Base-by-base conservation (phyloP, 2,113 vertebrate genomes). In the Octodon degus region DNA sequence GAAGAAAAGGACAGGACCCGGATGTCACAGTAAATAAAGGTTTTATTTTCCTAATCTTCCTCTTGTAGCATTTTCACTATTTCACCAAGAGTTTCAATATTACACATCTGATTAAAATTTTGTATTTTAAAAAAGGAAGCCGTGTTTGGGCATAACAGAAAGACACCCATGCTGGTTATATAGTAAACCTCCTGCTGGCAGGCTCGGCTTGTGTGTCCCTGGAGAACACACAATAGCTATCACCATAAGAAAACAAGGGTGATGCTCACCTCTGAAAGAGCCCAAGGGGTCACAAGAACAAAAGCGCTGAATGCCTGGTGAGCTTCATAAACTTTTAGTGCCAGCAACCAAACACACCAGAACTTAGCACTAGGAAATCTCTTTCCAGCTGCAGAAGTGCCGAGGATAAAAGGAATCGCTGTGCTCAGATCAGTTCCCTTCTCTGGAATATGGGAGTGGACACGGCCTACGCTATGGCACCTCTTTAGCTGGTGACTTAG, bases 71-170 rank as follows among this genome's bases (percentile, higher is more conserved):
- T 62, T 90, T 74, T 65, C 4, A 50, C 74, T 85, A 85, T 89
- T 67, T 63, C n/a, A 87, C 72, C 22, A 55, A 47, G 47, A 53
- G 14, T 87, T 80, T 95, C 89, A 67, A 1, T 86, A 89, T 96
- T 89, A 83, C 34, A 68, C 67, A 92, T 34, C 43, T 86, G 62
- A 83, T 80, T 53, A 86, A 93, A 96, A 82, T 55, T 67, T 60
- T 47, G 53, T 83, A 53, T 83, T 91, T 32, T 34, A 62, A 63
- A 93, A 95, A 84, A 53, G 80, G 79, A 94, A 95, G 84, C 3
- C 83, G 43, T 37, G 40, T 16, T 25, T 88, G 43, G 5, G 25
- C 62, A 47, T 68, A 87, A 77, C 68, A 93, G 84, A 34, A 96
- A 86, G 82, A 67, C 4, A 72, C 2, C 27, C 58, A 43, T n/a